Conservation (phyloP, 2,113 vertebrate species). For the Columba livia region DNA sequence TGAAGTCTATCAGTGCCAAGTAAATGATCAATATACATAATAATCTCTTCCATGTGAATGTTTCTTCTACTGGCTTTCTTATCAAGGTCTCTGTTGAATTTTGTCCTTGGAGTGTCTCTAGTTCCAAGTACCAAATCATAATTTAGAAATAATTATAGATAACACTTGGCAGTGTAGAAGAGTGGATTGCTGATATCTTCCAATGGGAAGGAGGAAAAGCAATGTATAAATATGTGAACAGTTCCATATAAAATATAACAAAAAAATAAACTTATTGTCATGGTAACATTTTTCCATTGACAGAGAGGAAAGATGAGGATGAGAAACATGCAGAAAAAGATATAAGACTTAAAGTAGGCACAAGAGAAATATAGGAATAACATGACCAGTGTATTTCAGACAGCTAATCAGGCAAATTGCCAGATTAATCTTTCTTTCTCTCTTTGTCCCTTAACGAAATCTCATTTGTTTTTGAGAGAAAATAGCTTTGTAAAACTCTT, state of each 20-base stretch:
- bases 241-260: constrained; percentile 35
- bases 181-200: constrained; percentile 43
- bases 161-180: constrained; percentile 37
- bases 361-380: constrained; percentile 52
- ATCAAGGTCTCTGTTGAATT: not conserved
- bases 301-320: constrained; percentile 20
- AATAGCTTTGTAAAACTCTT: constrained; percentile 12
- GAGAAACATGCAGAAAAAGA: constrained; percentile 63
- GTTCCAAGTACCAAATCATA: not conserved
- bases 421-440: constrained; percentile 36
- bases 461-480: constrained; percentile 49
- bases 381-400: constrained; percentile 3
- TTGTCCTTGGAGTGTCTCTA: not conserved
- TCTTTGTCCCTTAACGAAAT: constrained; percentile 40
- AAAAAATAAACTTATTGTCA: constrained; percentile 41
- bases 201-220: constrained; percentile 21
- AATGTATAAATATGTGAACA: constrained; percentile 12
- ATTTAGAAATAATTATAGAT: constrained; percentile 22
- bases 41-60: not conserved
- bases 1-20: not conserved
- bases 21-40: not conserved
- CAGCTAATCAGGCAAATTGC: constrained; percentile 59
- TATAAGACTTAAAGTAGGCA: constrained; percentile 40
- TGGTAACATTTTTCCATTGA: constrained; percentile 44
- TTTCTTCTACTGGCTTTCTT: not conserved